Conservation (phyloP, 1,140 invertebrate genomes). For the Wasmannia auropunctata region DNA sequence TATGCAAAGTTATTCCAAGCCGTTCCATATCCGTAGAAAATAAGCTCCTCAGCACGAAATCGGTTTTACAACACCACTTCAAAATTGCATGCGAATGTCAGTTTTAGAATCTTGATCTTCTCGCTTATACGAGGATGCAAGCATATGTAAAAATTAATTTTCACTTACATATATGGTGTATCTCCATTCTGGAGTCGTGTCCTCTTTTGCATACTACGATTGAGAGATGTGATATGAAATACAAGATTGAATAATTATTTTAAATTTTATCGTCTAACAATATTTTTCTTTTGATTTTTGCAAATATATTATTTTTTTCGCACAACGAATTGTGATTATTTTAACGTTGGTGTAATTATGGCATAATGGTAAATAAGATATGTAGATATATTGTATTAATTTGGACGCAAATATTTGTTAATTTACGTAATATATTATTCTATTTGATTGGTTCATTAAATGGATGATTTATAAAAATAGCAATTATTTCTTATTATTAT, state of each 20-base stretch:
- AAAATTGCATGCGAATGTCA: constrained; percentile 6
- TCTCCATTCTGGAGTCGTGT: neutral
- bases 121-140: neutral
- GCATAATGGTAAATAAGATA: neutral
- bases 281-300: neutral
- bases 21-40: constrained; percentile 1
- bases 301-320: neutral
- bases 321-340: neutral
- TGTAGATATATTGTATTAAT: neutral
- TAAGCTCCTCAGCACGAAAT: neutral
- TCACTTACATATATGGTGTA: neutral
- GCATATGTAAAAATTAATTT: constrained; percentile 6
- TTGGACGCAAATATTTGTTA: neutral
- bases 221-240: neutral
- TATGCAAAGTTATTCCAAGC: constrained; percentile 20
- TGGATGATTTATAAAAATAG: neutral
- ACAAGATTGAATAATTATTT: neutral
- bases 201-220: neutral
- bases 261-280: neutral
- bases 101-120: neutral
- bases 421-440: neutral
- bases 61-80: constrained; percentile 4
- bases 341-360: neutral
- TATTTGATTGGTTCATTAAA: neutral
- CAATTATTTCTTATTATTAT: neutral